Evolutionary conservation across 2,888 invertebrate genomes (phyloP).

Genomic region (Lamellibrachia columna): DNA sequence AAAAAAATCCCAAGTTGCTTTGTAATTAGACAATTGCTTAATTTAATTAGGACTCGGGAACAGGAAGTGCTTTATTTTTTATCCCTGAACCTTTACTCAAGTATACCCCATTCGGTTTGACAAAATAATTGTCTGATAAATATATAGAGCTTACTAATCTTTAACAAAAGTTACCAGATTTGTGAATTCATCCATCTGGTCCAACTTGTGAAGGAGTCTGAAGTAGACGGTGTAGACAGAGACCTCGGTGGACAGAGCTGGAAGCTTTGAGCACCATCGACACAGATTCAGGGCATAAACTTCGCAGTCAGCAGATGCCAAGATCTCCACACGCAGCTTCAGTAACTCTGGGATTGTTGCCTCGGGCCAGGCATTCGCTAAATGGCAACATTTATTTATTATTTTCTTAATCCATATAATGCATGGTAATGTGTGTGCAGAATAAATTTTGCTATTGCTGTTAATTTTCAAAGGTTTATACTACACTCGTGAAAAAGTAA

Average conservation of each 20-base stretch:
- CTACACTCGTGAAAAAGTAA: too few relatives aligned
- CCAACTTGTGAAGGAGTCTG: background rate
- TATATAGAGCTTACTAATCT: background rate
- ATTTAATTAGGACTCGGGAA: too few relatives aligned
- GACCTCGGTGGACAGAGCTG: background rate
- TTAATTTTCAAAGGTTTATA: too few relatives aligned
- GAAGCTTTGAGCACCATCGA: background rate
- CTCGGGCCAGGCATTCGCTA: background rate
- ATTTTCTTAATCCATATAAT: background rate
- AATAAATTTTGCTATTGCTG: too few relatives aligned
- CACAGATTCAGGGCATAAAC: background rate
- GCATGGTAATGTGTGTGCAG: too few relatives aligned
- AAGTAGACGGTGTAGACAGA: background rate
- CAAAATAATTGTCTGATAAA: too few relatives aligned
- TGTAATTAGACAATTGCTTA: too few relatives aligned
- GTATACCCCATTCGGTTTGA: too few relatives aligned
- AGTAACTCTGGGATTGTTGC: background rate
- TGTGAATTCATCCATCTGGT: conserved; percentile 7
- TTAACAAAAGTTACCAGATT: background rate
- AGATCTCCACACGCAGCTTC: background rate
- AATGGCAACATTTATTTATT: background rate
- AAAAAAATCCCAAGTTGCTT: too few relatives aligned
- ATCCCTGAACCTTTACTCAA: too few relatives aligned
- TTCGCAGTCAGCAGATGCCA: background rate
- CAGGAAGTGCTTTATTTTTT: too few relatives aligned